A percentile compares a stretch with the other conserved stretches of the same genome.
Evolutionary conservation across 2,888 invertebrate genomes (phyloP).

Genomic region (Auanema freiburgensis): DNA sequence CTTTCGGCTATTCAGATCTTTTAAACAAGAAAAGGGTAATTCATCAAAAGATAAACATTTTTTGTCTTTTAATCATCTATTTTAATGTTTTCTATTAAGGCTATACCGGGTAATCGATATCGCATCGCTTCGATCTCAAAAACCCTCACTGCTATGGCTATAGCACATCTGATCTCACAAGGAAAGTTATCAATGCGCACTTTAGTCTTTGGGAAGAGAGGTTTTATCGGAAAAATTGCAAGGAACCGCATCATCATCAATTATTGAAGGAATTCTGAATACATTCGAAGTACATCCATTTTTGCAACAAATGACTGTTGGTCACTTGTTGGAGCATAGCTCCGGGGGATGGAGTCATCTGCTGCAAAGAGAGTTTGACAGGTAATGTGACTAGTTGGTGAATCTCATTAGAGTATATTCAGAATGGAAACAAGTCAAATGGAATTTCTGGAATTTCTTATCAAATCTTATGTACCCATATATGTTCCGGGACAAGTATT

Average conservation of each 20-base stretch:
- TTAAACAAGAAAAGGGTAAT: not conserved
- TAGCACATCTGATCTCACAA: conserved; percentile 34
- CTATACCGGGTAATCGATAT: conserved; percentile 31
- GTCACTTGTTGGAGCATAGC: conserved; percentile 42
- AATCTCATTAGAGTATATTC: not conserved
- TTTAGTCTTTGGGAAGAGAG: conserved; percentile 36
- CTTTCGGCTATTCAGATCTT: conserved; percentile 45
- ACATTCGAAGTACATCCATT: conserved; percentile 25
- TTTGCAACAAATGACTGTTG: conserved; percentile 26
- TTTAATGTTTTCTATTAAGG: conserved; percentile 23
- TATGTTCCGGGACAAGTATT: conserved; percentile 28
- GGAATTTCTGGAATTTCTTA: conserved; percentile 33
- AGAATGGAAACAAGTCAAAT: conserved; percentile 37
- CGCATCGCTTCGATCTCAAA: conserved; percentile 47
- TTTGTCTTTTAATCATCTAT: not conserved
- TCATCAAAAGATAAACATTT: not conserved
- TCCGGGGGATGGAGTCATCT: conserved; percentile 46
- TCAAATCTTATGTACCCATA: conserved; percentile 26
- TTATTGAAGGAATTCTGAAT: conserved; percentile 3
- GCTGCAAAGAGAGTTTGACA: conserved; percentile 40
- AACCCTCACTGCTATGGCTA: conserved; percentile 45
- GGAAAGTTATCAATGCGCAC: conserved; percentile 25
- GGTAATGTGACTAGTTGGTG: conserved; percentile 5
- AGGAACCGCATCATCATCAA: not conserved
- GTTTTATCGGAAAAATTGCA: no score